These are phyloP conservation scores for Muscicapa adusta DNA, from an alignment of 2,113 vertebrate species.

Conservation along the genomic window DNA sequence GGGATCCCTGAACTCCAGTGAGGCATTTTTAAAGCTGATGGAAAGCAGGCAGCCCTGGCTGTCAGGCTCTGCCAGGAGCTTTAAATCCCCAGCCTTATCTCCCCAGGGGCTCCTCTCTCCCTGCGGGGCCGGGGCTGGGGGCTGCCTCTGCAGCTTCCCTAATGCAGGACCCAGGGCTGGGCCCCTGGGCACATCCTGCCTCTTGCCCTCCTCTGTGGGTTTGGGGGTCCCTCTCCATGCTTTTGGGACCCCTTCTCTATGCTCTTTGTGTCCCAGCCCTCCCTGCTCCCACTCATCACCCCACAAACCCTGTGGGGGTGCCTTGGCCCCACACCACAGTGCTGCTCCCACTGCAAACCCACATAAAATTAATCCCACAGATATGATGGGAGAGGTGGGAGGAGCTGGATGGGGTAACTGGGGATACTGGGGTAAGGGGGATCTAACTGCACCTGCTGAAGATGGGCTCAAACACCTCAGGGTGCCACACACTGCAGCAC, in stretches of 20 bases:
- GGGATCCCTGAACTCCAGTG: neutral
- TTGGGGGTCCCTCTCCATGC: neutral
- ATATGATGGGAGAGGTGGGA: neutral
- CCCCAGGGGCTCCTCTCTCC: neutral
- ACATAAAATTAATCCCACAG: fast-evolving
- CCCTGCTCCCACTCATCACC: neutral
- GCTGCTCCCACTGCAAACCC: neutral
- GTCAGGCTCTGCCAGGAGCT: neutral
- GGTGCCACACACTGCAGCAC: neutral
- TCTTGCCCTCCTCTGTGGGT: neutral
- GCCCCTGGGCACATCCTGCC: neutral
- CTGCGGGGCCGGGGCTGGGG: neutral
- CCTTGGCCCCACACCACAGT: fast-evolving
- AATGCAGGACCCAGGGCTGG: fast-evolving
- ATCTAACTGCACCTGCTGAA: neutral
- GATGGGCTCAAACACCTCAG: neutral
- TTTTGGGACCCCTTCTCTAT: neutral
- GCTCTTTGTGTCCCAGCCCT: neutral
- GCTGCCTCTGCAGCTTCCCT: neutral
- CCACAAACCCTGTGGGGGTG: fast-evolving
- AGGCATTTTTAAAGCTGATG: neutral
- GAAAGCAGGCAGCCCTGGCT: slow-evolving; percentile 23
- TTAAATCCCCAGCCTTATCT: slow-evolving; percentile 15
- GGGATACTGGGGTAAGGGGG: neutral
- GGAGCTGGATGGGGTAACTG: neutral